Evolutionary conservation across 1,140 invertebrate species (phyloP), one percentile per base, ranked within the genome.

Genomic region (Vollenhovia emeryi): DNA sequence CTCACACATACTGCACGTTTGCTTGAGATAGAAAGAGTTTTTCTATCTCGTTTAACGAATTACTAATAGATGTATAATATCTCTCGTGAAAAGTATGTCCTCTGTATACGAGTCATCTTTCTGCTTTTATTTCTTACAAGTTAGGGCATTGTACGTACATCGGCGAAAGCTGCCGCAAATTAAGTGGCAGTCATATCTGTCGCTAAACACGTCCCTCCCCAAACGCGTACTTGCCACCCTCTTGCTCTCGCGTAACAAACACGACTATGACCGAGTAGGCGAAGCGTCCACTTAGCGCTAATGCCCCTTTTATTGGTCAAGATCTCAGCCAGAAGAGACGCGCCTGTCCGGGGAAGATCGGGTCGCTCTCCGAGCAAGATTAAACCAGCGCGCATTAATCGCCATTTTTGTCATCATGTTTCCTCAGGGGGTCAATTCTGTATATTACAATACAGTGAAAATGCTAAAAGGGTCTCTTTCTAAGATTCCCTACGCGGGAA

Each of bases 261-360:
- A 92, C 88, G 89, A 91, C 88, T 88, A 91, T 91, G 89, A 92
- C 86, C 84, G 87, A 92, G 91, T 87, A 90, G 89, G 60, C 79
- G 90, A 91, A 80, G 91, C 92, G 90, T 90, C 90, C 92, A 92
- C 92, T 93, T 92, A 93, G 75, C 91, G 90, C 60, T 93, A 93
- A 93, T 93, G 89, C 92, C 86, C 87, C 92, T 92, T 93, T 93
- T 93, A 93, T 93, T 93, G 92, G 92, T 91, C 91, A 93, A 92
- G 90, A 93, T 91, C 84, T 84, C 86, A 88, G 84, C 83, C 78
- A 85, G 89, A 90, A 91, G 74, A 80, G 83, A 80, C 79, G 62
- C 15, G 73, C 52, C 21, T 66, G 64, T 62, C 76, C 33, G 27
- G 69, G 55, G n/a, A n/a, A n/a, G n/a, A 5, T 6, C 33, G 6